Conservation (phyloP, 2,888 invertebrate genomes). For the Eudasyphora cyanicolor region DNA sequence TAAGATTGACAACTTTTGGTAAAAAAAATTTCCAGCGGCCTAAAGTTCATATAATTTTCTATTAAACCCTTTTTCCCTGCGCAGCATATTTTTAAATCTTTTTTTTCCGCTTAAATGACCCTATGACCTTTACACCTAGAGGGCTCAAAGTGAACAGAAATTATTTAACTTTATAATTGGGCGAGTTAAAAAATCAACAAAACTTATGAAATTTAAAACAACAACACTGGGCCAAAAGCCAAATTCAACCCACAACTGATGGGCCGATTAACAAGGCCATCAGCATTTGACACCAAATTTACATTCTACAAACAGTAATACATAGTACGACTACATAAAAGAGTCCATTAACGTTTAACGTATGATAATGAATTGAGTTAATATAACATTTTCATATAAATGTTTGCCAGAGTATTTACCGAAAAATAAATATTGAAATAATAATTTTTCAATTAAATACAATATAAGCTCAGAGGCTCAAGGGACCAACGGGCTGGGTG, state of each 20-base stretch:
- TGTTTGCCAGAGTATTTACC: conserved; percentile 38
- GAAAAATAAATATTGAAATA: conserved; percentile 70
- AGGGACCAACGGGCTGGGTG: not conserved
- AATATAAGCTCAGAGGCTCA: conserved; percentile 12
- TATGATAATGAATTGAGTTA: conserved; percentile 31
- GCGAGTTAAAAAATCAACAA: no score
- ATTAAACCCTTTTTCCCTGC: no score
- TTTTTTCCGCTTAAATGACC: no score
- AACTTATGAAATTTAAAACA: no score
- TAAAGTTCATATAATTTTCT: no score
- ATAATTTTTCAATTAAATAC: conserved; percentile 71
- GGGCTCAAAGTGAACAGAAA: not conserved
- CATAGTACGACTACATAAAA: conserved; percentile 44
- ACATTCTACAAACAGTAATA: not conserved
- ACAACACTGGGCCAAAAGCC: conserved; percentile 1
- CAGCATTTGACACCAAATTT: conserved; percentile 15
- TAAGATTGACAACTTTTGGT: no score
- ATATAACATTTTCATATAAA: conserved; percentile 15
- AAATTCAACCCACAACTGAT: conserved; percentile 29
- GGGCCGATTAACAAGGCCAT: conserved; percentile 55
- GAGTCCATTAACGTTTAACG: conserved; percentile 50
- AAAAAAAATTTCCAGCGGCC: no score
- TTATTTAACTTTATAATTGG: no score
- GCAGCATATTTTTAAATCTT: no score
- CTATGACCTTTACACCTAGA: not conserved